Conservation (phyloP, 2,113 vertebrate genomes). For the Cheilinus undulatus region DNA sequence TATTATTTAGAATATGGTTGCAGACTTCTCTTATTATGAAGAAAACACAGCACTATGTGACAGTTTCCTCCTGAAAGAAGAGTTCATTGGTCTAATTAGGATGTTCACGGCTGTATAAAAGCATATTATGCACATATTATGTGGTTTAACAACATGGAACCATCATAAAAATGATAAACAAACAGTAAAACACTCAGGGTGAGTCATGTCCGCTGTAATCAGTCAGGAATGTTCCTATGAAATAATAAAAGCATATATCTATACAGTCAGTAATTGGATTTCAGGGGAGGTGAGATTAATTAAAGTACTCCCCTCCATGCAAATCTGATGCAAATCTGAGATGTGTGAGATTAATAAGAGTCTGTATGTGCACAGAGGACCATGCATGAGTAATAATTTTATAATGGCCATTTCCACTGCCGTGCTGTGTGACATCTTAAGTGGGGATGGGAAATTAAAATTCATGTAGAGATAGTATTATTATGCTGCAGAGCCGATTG, state of each 20-base stretch:
- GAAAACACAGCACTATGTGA: neutral
- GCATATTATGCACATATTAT: slow-evolving; percentile 12
- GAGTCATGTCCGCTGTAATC: slow-evolving; percentile 31
- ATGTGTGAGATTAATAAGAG: slow-evolving; percentile 3
- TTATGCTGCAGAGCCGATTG: slow-evolving; percentile 36
- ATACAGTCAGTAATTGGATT: slow-evolving; percentile 68
- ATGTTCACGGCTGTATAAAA: neutral
- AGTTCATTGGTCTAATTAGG: neutral
- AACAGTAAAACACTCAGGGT: slow-evolving; percentile 55
- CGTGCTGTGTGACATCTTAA: slow-evolving; percentile 49
- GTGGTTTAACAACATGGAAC: slow-evolving; percentile 21
- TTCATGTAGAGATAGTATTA: slow-evolving; percentile 35
- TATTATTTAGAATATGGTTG: neutral
- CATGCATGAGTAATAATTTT: slow-evolving; percentile 23
- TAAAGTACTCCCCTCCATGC: slow-evolving; percentile 26
- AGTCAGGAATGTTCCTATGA: slow-evolving; percentile 18
- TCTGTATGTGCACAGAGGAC: neutral
- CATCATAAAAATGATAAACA: slow-evolving; percentile 30
- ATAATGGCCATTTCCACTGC: slow-evolving; percentile 40
- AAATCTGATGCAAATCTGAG: slow-evolving; percentile 33
- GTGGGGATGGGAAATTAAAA: slow-evolving; percentile 54
- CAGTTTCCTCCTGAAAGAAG: neutral
- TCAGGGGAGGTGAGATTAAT: slow-evolving; percentile 55
- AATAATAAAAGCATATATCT: slow-evolving; percentile 37
- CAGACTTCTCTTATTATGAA: neutral